Evolutionary conservation across 2,113 vertebrate genomes (phyloP), one percentile per base, ranked within the genome.

Genomic region (Coregonus clupeaformis): DNA sequence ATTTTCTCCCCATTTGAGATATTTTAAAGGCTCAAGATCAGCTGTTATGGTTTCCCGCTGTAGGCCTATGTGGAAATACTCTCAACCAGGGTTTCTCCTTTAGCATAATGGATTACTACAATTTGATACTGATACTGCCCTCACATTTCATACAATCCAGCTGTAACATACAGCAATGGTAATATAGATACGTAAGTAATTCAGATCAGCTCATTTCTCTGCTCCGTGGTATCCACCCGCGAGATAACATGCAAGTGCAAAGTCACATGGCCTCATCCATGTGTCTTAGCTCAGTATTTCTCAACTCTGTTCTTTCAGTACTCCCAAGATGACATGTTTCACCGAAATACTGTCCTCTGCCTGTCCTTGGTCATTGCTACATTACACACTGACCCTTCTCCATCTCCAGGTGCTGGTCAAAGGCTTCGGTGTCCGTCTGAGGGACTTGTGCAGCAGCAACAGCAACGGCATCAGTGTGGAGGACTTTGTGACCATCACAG

Each of bases 351-450:
- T 42, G 36, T 27, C 27, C 27, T 27, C 27, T 59, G 22, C 25
- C 25, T 18, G 4, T 32, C 64, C 29, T n/a, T 27, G 9, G 25
- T 0, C 32, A 12, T n/a, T 57, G 42, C 55, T 71, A n/a, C 25
- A 45, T 47, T 6, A 32, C 24, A 76, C 70, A 5, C 65, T 36
- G 9, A 5, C 67, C 67, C 22, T 32, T 25, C 66, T 36, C 36
- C 20, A 7, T 32, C 5, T 25, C 32, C 73, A 97, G 96, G 91
- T 96, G n/a, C 36, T 97, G 57, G 79, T 93, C 7, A 92, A 81
- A 80, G 96, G 96, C 7, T 94, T 92, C 1, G 92, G 90, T 6
- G 92, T 95, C 62, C 93, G 84, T 49, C 77, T 97, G 60, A 89
- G 22, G 70, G 89, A 94, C 88, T 83, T 96, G 85, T 97, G 96